Base-by-base conservation (phyloP, 2,888 invertebrate species). In the Harpalus rubripes region DNA sequence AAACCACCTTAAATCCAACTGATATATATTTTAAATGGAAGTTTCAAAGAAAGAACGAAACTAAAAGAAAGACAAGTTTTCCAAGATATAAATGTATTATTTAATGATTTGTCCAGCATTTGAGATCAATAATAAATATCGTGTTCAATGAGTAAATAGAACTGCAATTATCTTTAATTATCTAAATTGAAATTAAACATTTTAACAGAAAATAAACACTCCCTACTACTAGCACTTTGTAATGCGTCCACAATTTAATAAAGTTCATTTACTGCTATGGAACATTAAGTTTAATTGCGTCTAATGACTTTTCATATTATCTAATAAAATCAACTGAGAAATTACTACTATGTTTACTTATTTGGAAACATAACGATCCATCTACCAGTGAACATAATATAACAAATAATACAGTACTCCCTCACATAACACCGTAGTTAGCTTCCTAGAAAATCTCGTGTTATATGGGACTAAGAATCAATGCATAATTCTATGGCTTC, bases 121-220 rank as follows among this genome's bases (percentile, higher is more conserved):
- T 12, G 12, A 10, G 44, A 52, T 52, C 44, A 52, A 52, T 52
- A 52, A 52, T 12, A 52, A 3, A 12, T 12, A 7, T 52, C 44
- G 44, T 52, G 12, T 52, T 52, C 2, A 52, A 52, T 12, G 44
- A 52, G 44, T 12, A 63, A 63, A 22, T 63, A 63, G 2, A 59
- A 18, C 63, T 10, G 26, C 1, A 18, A 63, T 63, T 26, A 63
- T 12, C 63, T 15, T 32, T 68, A 68, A 68, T 68, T 68, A 32
- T n/a, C 39, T 68, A n/a, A 68, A 68, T 12, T 68, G 63, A 63
- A 68, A 68, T n/a, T 26, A 68, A 39, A 63, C 26, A 63, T 63
- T 63, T 63, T 61, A 61, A 22, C 7, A 22, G 63, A 68, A 68
- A 68, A 68, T 68, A 68, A 68, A 68, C 68, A 68, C 68, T 10